Base-by-base conservation (phyloP, 2,113 vertebrate genomes). In the Etia nguti region DNA sequence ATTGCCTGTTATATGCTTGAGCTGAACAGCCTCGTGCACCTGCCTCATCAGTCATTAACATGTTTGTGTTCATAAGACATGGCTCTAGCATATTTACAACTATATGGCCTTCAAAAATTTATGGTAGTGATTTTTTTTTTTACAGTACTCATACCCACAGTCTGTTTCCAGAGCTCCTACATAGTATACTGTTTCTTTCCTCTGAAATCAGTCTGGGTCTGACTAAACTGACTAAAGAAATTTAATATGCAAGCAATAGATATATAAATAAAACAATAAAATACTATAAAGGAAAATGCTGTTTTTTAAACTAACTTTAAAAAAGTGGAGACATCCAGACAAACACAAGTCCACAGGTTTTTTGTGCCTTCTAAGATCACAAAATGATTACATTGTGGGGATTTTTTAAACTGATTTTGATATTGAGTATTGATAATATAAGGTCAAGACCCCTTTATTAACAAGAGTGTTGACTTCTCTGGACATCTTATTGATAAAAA, bases 341-440 rank as follows among this genome's bases (percentile, higher is more conserved):
- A 73, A 70, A 41, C 20, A 41, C 0, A 22, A 41, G n/a, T 9
- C 1, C 0, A 3, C n/a, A n/a, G n/a, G n/a, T 46, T 73, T 70
- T 48, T 16, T 26, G 22, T 43, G 22, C 13, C 38, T 46, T 73
- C 38, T 73, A 41, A 43, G 65, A 24, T 43, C 1, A 43, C 10
- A 43, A 68, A 70, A 26, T 26, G 38, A 26, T 46, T 73, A 24
- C 65, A 26, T 46, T 6, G 38, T 8, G 24, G 22, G 24, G 22
- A 16, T 26, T 1, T 29, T 48, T 43, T 18, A 9, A 2, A 26
- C 22, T 75, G 41, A 46, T 75, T 18, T 75, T 29, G 68, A 46
- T 26, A 75, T 48, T 29, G 46, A 46, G 8, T 46, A 46, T 22
- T 4, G 4, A 0, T 26, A 26, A 26, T 29, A 75, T 11, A 15